Evolutionary conservation across 1,140 invertebrate genomes (phyloP).

Genomic region (Babylonia areolata): DNA sequence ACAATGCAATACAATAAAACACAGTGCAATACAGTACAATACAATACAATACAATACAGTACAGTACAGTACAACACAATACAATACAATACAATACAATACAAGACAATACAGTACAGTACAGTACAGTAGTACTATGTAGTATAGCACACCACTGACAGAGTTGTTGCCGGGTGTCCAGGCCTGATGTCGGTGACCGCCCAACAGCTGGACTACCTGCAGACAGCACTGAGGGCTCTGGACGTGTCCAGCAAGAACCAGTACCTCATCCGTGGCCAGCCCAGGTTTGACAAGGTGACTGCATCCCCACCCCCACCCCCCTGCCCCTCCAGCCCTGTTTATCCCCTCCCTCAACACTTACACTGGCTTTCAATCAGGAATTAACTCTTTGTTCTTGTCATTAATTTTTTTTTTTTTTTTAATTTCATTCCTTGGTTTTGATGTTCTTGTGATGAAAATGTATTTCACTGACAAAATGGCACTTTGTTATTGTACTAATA

Average conservation of each 20-base stretch:
- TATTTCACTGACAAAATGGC: not conserved
- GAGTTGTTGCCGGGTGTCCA: slow-evolving; percentile 41
- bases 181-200: slow-evolving; percentile 73
- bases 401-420: too few species aligned
- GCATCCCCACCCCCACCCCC: not conserved
- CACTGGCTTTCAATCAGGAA: not conserved
- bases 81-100: too few species aligned
- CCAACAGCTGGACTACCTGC: slow-evolving; percentile 71
- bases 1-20: too few species aligned
- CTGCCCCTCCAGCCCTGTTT: not conserved
- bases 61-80: too few species aligned
- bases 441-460: too few species aligned
- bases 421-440: too few species aligned
- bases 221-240: slow-evolving; percentile 66
- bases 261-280: slow-evolving; percentile 69
- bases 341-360: not conserved
- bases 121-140: too few species aligned
- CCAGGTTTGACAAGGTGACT: slow-evolving; percentile 70
- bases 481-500: too few species aligned
- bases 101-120: too few species aligned
- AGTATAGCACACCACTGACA: not conserved
- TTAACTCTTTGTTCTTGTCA: too few species aligned
- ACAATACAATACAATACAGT: too few species aligned
- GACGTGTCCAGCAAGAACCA: slow-evolving; percentile 66
- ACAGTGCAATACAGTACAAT: too few species aligned